A percentile compares a stretch with the other conserved stretches of the same genome.
Conservation (phyloP, 2,797 vertebrate genomes). For the Pseudochirops cupreus region DNA sequence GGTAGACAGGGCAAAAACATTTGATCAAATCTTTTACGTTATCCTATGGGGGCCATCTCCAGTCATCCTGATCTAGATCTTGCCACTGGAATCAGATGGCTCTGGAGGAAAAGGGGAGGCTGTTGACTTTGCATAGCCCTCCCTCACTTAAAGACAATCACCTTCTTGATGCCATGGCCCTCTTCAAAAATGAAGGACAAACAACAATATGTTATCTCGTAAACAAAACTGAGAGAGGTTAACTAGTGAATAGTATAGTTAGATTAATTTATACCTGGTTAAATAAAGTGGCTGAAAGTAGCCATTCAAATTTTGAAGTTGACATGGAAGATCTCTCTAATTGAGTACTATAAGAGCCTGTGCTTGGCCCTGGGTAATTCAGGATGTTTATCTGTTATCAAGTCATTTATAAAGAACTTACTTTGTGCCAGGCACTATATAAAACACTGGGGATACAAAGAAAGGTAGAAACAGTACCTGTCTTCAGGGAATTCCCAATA, state of each 20-base stretch:
- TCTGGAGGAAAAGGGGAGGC: too few relatives aligned
- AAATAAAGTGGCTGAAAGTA: background rate
- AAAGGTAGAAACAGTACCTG: background rate
- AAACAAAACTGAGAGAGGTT: background rate
- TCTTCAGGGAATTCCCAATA: background rate
- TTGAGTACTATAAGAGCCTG: background rate
- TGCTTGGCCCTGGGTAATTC: background rate
- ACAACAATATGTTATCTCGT: too few relatives aligned
- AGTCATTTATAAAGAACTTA: background rate
- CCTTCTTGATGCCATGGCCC: too few relatives aligned
- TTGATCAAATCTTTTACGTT: background rate
- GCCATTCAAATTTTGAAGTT: background rate
- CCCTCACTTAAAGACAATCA: too few relatives aligned
- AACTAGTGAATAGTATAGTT: background rate
- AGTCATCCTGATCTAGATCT: too few relatives aligned
- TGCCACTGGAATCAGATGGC: too few relatives aligned
- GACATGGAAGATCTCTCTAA: background rate
- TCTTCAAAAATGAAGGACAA: too few relatives aligned
- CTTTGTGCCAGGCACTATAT: background rate
- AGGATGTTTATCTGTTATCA: background rate
- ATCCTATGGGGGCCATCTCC: background rate
- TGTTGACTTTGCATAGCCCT: too few relatives aligned
- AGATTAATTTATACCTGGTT: background rate
- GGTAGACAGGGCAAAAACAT: background rate
- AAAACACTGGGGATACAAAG: background rate